A percentile compares a stretch with the other conserved stretches of the same genome.
Conservation (phyloP, 2,797 vertebrate genomes). For the Myripristis jacobus region DNA sequence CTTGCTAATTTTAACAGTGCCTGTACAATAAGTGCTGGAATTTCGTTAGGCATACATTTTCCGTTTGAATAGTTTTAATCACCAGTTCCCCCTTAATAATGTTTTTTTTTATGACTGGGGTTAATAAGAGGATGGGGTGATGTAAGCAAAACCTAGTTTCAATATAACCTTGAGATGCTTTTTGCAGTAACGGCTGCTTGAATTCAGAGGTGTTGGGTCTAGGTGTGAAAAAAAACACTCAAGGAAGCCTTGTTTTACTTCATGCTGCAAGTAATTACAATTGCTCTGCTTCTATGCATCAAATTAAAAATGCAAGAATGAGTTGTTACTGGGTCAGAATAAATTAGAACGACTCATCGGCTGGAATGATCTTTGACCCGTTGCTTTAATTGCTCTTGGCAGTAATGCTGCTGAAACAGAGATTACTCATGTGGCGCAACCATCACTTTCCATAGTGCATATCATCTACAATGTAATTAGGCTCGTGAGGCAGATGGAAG, state of each 20-base stretch:
- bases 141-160: conserved; percentile 11
- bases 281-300: conserved; percentile 18
- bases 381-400: conserved; percentile 62
- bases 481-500: conserved; percentile 4
- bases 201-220: conserved; percentile 12
- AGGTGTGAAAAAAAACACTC: neutral
- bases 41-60: conserved; percentile 47
- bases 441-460: conserved; percentile 23
- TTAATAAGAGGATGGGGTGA: conserved; percentile 50
- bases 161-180: conserved; percentile 16
- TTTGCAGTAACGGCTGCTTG: neutral
- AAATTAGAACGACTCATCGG: conserved; percentile 48
- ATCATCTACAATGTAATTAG: conserved; percentile 46
- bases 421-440: conserved; percentile 28
- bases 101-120: conserved; percentile 41
- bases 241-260: conserved; percentile 29
- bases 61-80: conserved; percentile 54
- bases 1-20: conserved; percentile 14
- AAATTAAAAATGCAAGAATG: conserved; percentile 10
- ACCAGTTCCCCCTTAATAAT: conserved; percentile 36
- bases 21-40: neutral
- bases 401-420: conserved; percentile 29
- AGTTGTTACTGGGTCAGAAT: conserved; percentile 45
- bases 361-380: conserved; percentile 52
- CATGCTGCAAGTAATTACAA: conserved; percentile 40